A percentile compares a stretch with the other conserved stretches of the same genome.
phyloP scores from a whole-genome alignment of 1,140 invertebrate genomes.

The Pectinophora gossypiella region DNA sequence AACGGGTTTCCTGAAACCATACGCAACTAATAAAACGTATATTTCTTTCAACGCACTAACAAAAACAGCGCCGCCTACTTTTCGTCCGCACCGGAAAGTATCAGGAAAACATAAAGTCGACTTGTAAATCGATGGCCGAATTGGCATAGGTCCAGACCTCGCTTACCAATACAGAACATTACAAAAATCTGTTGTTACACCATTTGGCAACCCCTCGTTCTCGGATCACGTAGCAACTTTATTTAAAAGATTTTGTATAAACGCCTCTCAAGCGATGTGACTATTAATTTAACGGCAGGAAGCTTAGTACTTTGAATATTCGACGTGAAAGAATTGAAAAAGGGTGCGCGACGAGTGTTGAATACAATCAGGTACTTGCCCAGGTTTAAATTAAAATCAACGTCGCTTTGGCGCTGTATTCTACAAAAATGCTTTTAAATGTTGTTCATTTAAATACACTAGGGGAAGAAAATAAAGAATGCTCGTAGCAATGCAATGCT shows the following conservation, averaged over 20 bases:
- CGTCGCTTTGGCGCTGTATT: background rate
- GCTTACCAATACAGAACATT: slow-evolving; percentile 66
- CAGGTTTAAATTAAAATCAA: slow-evolving; percentile 1
- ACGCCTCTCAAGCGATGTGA: slow-evolving; percentile 40
- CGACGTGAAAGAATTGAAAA: slow-evolving; percentile 35
- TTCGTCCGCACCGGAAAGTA: slow-evolving; percentile 43
- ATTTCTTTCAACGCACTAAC: background rate
- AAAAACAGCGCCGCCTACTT: slow-evolving; percentile 18
- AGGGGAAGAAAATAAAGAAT: no score
- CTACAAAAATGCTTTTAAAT: no score
- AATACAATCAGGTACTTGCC: slow-evolving; percentile 1
- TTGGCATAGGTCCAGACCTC: slow-evolving; percentile 56
- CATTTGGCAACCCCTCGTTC: slow-evolving; percentile 49
- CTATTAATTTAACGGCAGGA: slow-evolving; percentile 51
- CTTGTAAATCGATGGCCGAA: slow-evolving; percentile 67
- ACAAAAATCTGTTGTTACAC: slow-evolving; percentile 68
- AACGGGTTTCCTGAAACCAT: no score
- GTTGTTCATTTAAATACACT: no score
- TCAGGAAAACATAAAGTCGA: slow-evolving; percentile 49
- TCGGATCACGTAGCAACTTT: slow-evolving; percentile 51
- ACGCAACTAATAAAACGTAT: no score
- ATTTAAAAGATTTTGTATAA: slow-evolving; percentile 63
- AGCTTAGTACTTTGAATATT: slow-evolving; percentile 41
- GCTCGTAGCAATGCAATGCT: no score
- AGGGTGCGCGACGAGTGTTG: slow-evolving; percentile 1